Evolutionary conservation across 1,140 invertebrate genomes (phyloP), one percentile per base, ranked within the genome.

Genomic region (Marisa cornuarietis): DNA sequence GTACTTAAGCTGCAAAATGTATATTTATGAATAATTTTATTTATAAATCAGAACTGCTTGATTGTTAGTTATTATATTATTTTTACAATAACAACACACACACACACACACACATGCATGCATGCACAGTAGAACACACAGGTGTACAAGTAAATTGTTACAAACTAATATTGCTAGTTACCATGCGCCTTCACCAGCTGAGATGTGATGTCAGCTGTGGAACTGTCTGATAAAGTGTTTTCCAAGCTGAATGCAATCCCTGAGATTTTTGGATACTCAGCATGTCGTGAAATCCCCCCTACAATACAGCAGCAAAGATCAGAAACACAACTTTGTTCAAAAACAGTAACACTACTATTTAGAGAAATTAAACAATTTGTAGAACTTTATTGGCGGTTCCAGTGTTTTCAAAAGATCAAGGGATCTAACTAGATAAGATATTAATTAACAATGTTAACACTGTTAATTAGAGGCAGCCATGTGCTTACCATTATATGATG

Each of bases 101-200:
- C 26, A 71, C n/a, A 52, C 31, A 13, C 18, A 61, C 54, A n/a
- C 26, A 9, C 11, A 42, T 61, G 24, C 20, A 54, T 10, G 6
- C 16, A 74, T 22, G 1, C 13, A 22, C n/a, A 16, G 22, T 42
- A 4, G 31, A 42, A 42, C 31, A 42, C 31, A 42, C 31, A 42
- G n/a, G n/a, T 42, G 54, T 24, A 58, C 1, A 14, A 18, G 11
- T 58, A 58, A 18, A 14, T 58, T 58, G 54, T 0, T 18, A 14
- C 11, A 58, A 58, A 14, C 11, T 14, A n/a, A n/a, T 11, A 18
- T 58, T 18, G 16, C 0, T 58, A 14, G 54, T 80, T 83, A 86
- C 86, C 86, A 78, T 87, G 86, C 18, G 82, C 81, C 79, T 87
- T 87, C 13, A 86, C 81, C 0, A 86, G 73, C 49, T 80, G 82